Percentiles rank a stretch among this genome's conserved stretches.
These are phyloP conservation scores for Ephestia elutella DNA, from an alignment of 1,140 invertebrate species.

Conservation along the genomic window DNA sequence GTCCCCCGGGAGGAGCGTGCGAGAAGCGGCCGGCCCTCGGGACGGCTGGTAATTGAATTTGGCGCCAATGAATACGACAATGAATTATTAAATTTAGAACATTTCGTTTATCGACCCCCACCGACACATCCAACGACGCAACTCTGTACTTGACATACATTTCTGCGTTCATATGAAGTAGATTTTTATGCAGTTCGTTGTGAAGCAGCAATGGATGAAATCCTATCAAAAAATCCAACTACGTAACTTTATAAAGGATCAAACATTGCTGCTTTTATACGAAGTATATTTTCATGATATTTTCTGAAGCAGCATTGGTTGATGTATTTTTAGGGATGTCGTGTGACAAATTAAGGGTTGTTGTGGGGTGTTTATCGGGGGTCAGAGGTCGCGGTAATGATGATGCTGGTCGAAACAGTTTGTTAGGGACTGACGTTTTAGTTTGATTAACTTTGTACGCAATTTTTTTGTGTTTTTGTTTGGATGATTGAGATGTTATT, in stretches of 20 bases:
- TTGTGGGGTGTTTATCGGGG: conserved; percentile 24
- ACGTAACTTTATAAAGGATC: conserved; percentile 10
- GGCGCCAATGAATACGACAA: conserved; percentile 66
- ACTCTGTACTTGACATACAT: conserved; percentile 16
- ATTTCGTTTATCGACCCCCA: conserved; percentile 16
- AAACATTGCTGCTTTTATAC: conserved; percentile 18
- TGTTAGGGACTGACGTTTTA: conserved; percentile 22
- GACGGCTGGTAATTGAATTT: conserved; percentile 63
- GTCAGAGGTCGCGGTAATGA: conserved; percentile 15
- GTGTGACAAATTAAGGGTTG: conserved; percentile 40
- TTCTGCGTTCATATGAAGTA: conserved; percentile 7
- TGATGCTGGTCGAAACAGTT: not conserved
- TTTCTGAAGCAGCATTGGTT: conserved; percentile 13
- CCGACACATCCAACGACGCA: conserved; percentile 11
- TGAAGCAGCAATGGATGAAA: conserved; percentile 15
- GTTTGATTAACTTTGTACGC: conserved; percentile 11
- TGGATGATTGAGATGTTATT: conserved; percentile 7
- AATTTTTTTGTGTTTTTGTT: not conserved
- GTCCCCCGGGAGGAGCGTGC: conserved; percentile 8
- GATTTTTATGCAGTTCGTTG: not conserved
- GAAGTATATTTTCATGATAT: not conserved
- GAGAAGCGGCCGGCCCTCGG: conserved; percentile 22
- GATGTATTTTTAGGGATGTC: conserved; percentile 17
- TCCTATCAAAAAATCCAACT: conserved; percentile 5
- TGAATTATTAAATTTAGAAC: conserved; percentile 70